phyloP scores from a whole-genome alignment of 2,888 invertebrate genomes.

The Rhagium mordax region DNA sequence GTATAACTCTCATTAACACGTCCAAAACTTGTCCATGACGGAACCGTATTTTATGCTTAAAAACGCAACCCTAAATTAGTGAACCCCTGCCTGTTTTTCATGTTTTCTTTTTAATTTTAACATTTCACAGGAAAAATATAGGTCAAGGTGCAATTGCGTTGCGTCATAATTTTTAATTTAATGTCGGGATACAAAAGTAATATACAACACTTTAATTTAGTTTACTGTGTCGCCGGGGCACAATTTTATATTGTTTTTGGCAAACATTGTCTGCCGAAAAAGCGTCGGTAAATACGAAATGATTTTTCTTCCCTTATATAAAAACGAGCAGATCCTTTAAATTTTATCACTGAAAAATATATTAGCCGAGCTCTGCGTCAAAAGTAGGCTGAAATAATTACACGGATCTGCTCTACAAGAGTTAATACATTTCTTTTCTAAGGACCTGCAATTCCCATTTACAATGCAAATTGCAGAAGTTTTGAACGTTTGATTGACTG shows the following conservation, averaged over 20 bases:
- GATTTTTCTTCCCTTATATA: not conserved
- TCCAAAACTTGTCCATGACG: too few species aligned
- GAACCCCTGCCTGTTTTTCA: not conserved
- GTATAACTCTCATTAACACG: too few species aligned
- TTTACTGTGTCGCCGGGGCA: not conserved
- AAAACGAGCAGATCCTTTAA: not conserved
- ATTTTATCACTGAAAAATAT: not conserved
- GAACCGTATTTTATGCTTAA: too few species aligned
- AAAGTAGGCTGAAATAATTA: not conserved
- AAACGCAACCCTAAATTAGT: not conserved
- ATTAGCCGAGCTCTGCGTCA: not conserved
- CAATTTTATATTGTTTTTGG: not conserved
- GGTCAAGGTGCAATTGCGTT: slow-evolving; percentile 6
- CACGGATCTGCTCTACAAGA: too few species aligned
- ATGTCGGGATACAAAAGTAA: not conserved
- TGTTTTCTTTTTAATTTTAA: not conserved
- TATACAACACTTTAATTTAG: slow-evolving; percentile 5
- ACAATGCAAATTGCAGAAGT: too few species aligned
- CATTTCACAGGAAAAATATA: not conserved
- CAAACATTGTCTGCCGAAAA: not conserved
- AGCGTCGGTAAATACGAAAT: not conserved
- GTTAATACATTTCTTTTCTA: too few species aligned
- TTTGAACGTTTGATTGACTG: too few species aligned
- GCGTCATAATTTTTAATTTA: not conserved
- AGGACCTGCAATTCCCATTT: too few species aligned